Base-by-base conservation (phyloP, 1,140 invertebrate species). In the Theocolax elegans region DNA sequence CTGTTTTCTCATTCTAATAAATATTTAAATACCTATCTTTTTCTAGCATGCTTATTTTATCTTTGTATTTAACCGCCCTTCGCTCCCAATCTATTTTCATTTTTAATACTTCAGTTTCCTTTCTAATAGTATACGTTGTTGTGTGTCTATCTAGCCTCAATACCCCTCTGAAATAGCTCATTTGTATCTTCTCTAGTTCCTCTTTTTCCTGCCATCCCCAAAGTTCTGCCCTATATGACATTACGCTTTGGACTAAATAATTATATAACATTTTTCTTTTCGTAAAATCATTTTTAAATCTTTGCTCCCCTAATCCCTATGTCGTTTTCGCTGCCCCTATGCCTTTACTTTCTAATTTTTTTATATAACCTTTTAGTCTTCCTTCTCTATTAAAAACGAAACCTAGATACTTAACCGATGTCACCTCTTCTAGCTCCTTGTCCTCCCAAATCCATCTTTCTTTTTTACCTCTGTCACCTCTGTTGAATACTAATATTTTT, bases 191-290 rank as follows among this genome's bases (percentile, higher is more conserved):
- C 38, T 72, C 65, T 9, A 74, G 25, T 23, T 69, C 64, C 23
- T 54, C 53, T 42, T 25, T 62, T 46, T 66, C 67, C 40, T 49
- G 29, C 73, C 69, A 74, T 3, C 69, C 62, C 65, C 65, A 74
- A 35, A 72, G 68, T 62, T 74, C 65, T 1, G 58, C 70, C 12
- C 65, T 69, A 46, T 72, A 74, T 23, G 53, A 13, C 62, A 74
- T 66, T 8, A 71, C 60, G 42, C 68, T 71, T 51, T 46, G 15
- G 4, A 73, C 60, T 13, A 73, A 17, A 21, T 68, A 69, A 1
- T 48, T 17, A 17, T 70, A 70, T 25, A 73, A 31, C 23, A 13
- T 68, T 19, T 44, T 72, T 44, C 66, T 72, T 58, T 59, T 69
- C 13, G 38, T 35, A 23, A 58, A 49, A 42, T 69, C 70, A 9